A percentile compares a stretch with the other conserved stretches of the same genome.
These are phyloP conservation scores for Cylloceria caligata DNA, from an alignment of 2,888 invertebrate genomes.

Conservation along the genomic window DNA sequence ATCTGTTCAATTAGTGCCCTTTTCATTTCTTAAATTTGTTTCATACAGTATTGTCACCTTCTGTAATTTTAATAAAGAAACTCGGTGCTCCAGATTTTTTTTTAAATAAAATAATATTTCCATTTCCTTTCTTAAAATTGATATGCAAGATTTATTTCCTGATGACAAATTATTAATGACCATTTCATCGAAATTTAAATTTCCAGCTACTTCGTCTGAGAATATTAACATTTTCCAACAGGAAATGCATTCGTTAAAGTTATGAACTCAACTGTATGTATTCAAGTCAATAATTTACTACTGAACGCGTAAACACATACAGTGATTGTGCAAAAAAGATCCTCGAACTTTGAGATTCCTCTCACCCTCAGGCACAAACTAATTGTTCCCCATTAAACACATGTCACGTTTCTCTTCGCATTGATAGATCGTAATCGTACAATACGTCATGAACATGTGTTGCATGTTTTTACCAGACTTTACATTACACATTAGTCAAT, in stretches of 20 bases:
- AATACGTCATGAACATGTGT: conserved; percentile 9
- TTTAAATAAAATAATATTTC: too few relatives aligned
- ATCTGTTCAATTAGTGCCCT: too few relatives aligned
- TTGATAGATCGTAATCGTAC: conserved; percentile 4
- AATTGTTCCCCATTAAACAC: not conserved
- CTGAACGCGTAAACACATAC: not conserved
- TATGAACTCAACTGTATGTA: not conserved
- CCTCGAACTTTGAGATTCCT: not conserved
- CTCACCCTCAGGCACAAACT: not conserved
- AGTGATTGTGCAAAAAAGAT: conserved; percentile 3
- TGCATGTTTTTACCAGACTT: conserved; percentile 39
- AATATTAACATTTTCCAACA: not conserved
- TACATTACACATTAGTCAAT: conserved; percentile 19
- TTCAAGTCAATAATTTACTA: not conserved
- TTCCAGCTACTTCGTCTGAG: not conserved
- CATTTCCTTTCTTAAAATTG: too few relatives aligned
- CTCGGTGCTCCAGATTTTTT: too few relatives aligned
- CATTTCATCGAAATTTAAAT: too few relatives aligned
- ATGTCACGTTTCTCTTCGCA: conserved; percentile 10
- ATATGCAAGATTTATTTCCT: too few relatives aligned
- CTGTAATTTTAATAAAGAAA: too few relatives aligned
- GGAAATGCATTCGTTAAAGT: not conserved
- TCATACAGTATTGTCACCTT: too few relatives aligned
- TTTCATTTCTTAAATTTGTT: too few relatives aligned
- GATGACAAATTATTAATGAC: too few relatives aligned